Evolutionary conservation across 2,113 vertebrate genomes (phyloP).

Genomic region (Coptodon bakossiorum): DNA sequence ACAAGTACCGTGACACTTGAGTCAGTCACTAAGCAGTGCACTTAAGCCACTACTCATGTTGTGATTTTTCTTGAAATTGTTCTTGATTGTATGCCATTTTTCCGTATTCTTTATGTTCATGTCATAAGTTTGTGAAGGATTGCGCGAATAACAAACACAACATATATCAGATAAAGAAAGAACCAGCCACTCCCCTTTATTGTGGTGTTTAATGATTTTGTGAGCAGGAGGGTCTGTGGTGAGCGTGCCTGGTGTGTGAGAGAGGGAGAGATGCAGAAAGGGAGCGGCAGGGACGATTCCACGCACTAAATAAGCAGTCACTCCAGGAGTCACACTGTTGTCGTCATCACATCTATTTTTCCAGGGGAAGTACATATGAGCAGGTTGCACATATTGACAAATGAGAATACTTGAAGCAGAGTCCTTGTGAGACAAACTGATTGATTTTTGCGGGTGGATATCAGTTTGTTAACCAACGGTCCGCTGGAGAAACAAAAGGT

Average conservation of each 20-base stretch:
- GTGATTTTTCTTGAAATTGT: background rate
- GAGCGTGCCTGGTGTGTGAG: background rate
- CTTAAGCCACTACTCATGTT: background rate
- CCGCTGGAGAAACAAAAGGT: conserved; percentile 37
- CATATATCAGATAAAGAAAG: background rate
- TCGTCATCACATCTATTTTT: conserved; percentile 8
- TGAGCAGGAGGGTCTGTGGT: background rate
- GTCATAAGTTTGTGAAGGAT: background rate
- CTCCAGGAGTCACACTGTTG: conserved; percentile 28
- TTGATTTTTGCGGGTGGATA: background rate
- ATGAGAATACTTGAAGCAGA: conserved; percentile 29
- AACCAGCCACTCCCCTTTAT: background rate
- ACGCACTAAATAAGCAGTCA: conserved; percentile 3
- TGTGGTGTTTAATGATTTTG: background rate
- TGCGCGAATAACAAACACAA: background rate
- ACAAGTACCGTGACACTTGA: background rate
- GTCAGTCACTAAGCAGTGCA: background rate
- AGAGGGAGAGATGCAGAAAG: background rate
- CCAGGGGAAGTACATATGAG: background rate
- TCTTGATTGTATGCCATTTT: background rate
- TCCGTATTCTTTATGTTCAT: background rate
- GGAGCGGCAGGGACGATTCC: background rate
- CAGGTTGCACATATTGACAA: conserved; percentile 6
- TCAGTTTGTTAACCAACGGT: background rate
- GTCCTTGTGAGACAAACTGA: conserved; percentile 10